These are phyloP conservation scores for Pollenia labialis DNA, from an alignment of 2,888 invertebrate genomes.

Conservation along the genomic window DNA sequence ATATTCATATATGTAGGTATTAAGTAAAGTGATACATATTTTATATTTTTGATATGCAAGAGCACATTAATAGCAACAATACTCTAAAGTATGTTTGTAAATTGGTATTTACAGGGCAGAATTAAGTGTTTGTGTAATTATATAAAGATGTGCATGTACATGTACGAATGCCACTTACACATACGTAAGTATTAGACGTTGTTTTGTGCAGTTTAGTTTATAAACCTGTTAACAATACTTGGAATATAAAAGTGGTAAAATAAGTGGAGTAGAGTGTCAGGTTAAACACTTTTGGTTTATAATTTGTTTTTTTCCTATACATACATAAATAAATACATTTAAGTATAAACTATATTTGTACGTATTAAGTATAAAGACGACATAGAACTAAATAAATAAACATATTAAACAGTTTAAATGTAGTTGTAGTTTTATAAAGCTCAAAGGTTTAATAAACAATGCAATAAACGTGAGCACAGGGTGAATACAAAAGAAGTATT, in stretches of 20 bases:
- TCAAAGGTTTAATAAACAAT: background rate
- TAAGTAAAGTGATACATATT: conserved; percentile 22
- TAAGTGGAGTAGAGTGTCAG: conserved; percentile 32
- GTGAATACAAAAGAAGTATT: background rate
- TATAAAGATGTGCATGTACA: background rate
- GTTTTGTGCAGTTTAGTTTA: conserved; percentile 19
- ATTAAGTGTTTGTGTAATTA: too few relatives aligned
- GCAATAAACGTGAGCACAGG: background rate
- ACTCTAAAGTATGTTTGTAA: too few relatives aligned
- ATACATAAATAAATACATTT: background rate
- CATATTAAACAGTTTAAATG: background rate
- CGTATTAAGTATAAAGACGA: background rate
- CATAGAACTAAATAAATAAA: conserved; percentile 7
- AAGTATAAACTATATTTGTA: background rate
- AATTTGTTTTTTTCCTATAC: background rate
- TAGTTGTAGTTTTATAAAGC: conserved; percentile 7
- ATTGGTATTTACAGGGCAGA: too few relatives aligned
- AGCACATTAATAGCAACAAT: background rate
- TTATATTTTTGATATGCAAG: conserved; percentile 31
- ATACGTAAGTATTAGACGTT: background rate
- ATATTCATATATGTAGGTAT: background rate
- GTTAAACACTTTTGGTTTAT: conserved; percentile 38
- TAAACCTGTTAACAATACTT: conserved; percentile 40
- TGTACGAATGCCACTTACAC: background rate
- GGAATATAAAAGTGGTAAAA: conserved; percentile 33